phyloP scores from a whole-genome alignment of 1,140 invertebrate species.

The Gryllus bimaculatus region DNA sequence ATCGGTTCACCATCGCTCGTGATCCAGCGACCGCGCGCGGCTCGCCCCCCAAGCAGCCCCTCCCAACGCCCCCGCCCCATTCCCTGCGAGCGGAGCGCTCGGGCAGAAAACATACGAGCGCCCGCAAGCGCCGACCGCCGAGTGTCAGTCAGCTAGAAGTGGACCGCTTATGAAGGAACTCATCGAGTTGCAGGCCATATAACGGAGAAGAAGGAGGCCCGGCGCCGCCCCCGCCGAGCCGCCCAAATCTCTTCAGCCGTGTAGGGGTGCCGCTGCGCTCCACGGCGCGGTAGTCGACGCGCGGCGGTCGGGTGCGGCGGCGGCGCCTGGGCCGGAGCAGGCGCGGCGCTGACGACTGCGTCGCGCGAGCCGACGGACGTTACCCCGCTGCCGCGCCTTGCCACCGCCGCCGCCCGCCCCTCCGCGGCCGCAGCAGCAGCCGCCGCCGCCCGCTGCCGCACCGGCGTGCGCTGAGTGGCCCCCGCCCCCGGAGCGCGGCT shows the following conservation, averaged over 20 bases:
- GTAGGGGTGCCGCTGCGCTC: neutral
- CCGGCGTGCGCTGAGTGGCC: neutral
- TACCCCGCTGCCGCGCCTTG: neutral
- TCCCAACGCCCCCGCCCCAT: neutral
- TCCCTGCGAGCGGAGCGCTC: neutral
- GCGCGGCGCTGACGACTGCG: too few relatives aligned
- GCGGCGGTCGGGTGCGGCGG: neutral
- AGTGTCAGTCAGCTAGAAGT: slow-evolving; percentile 28
- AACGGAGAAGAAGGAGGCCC: neutral
- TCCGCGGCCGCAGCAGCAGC: neutral
- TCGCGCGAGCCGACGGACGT: neutral
- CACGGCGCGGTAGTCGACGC: neutral
- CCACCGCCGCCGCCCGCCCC: neutral
- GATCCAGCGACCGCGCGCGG: neutral
- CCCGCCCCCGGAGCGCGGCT: neutral
- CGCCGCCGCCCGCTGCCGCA: too few relatives aligned
- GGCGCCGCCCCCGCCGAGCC: neutral
- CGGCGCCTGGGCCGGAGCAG: neutral
- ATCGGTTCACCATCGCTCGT: neutral
- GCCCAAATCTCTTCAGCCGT: neutral
- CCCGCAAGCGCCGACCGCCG: slow-evolving; percentile 25
- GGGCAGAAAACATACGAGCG: slow-evolving; percentile 14
- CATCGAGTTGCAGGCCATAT: slow-evolving; percentile 29
- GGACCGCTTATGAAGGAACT: slow-evolving; percentile 25
- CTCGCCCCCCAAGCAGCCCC: neutral